A percentile compares a stretch with the other conserved stretches of the same genome.
Conservation (phyloP, 2,888 invertebrate species). For the Apamea monoglypha region DNA sequence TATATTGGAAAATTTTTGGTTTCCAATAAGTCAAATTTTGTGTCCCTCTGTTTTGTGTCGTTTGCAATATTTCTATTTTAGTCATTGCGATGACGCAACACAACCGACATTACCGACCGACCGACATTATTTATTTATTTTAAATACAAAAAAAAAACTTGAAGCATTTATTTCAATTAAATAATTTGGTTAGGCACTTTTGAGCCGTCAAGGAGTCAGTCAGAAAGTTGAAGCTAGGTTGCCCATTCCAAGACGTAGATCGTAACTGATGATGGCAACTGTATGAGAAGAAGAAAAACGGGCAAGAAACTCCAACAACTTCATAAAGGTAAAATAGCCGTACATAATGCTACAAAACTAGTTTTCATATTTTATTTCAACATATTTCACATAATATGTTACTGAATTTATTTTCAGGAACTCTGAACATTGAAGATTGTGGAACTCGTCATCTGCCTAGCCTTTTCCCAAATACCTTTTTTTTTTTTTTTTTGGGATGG, state of each 20-base stretch:
- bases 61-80: neutral
- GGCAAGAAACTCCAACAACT: neutral
- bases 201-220: neutral
- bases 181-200: neutral
- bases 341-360: neutral
- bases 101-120: no score
- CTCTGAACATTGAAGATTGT: neutral
- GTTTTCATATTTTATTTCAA: neutral
- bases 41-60: neutral
- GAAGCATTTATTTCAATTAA: neutral
- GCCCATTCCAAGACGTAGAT: neutral
- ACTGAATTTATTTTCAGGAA: neutral
- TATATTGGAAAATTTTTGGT: conserved; percentile 57
- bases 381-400: neutral
- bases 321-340: neutral
- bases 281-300: neutral
- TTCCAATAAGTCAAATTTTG: conserved; percentile 34
- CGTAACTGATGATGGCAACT: no score
- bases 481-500: no score
- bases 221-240: neutral
- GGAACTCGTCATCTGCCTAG: neutral
- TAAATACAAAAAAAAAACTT: neutral
- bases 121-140: neutral
- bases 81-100: no score
- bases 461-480: no score